These are phyloP conservation scores for Solenopsis fugax DNA, from an alignment of 1,140 invertebrate species.

Conservation along the genomic window DNA sequence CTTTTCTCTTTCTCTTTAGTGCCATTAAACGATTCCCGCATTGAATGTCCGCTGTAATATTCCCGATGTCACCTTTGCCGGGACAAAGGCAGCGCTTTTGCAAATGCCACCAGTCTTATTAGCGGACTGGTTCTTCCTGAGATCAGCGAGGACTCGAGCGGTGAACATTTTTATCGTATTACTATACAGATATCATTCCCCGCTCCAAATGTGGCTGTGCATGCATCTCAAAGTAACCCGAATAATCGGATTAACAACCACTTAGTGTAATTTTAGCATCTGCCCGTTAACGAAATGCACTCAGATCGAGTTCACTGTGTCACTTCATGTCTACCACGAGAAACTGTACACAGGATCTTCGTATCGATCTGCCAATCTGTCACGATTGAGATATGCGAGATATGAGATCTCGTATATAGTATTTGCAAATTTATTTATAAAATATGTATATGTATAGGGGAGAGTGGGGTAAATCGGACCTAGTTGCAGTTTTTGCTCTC, in stretches of 20 bases:
- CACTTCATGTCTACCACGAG: slow-evolving; percentile 24
- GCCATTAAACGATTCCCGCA: slow-evolving; percentile 70
- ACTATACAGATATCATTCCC: slow-evolving; percentile 34
- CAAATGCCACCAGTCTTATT: slow-evolving; percentile 74
- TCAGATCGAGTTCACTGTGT: slow-evolving; percentile 54
- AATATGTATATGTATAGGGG: no score
- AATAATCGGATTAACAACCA: slow-evolving; percentile 71
- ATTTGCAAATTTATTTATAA: neutral
- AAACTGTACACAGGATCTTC: slow-evolving; percentile 31
- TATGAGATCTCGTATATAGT: neutral
- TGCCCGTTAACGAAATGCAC: slow-evolving; percentile 64
- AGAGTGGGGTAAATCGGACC: no score
- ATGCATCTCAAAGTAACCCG: slow-evolving; percentile 71
- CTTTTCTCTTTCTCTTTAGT: neutral
- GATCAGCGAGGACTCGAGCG: slow-evolving; percentile 5
- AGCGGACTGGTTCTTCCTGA: slow-evolving; percentile 56
- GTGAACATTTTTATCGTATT: slow-evolving; percentile 75
- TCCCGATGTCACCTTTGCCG: slow-evolving; percentile 57
- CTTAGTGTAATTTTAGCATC: slow-evolving; percentile 70
- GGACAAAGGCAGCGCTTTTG: slow-evolving; percentile 61
- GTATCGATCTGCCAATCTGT: neutral
- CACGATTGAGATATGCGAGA: slow-evolving; percentile 44
- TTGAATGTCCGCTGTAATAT: slow-evolving; percentile 69
- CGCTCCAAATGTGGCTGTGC: slow-evolving; percentile 26
- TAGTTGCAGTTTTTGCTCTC: no score